A percentile compares a stretch with the other conserved stretches of the same genome.
Evolutionary conservation across 37 sponge, comb jelly and placozoan genomes (phyloP).

Genomic region (Diacarnus erythraeanus): DNA sequence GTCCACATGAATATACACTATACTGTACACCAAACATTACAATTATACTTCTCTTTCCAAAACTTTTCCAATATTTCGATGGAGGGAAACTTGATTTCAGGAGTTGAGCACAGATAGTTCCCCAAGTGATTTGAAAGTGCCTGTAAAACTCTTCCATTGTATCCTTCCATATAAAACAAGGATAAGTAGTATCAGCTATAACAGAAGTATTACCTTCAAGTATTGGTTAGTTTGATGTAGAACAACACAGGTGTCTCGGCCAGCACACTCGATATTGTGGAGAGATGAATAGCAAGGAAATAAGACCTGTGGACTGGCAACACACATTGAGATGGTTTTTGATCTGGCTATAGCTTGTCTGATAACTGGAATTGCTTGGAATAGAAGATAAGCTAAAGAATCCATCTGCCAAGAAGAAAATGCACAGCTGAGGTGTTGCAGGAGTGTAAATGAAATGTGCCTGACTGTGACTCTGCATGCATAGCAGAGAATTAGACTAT

Average conservation of each 20-base stretch:
- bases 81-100: conserved; percentile 5
- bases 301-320: neutral
- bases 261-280: neutral
- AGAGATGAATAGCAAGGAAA: conserved; percentile 4
- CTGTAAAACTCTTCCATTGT: neutral
- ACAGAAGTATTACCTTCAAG: conserved; percentile 2
- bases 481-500: neutral
- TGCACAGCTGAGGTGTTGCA: neutral
- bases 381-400: neutral
- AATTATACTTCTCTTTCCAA: neutral
- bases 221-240: neutral
- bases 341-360: neutral
- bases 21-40: neutral
- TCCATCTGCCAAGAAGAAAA: neutral
- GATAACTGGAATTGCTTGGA: neutral
- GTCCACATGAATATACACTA: neutral
- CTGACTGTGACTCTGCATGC: neutral
- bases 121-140: conserved; percentile 5
- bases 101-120: neutral
- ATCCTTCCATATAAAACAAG: neutral
- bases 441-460: neutral
- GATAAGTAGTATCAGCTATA: too few relatives aligned
- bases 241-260: neutral
- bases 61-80: conserved; percentile 1
- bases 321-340: neutral